Percentiles rank a stretch among this genome's conserved stretches.
phyloP scores from a whole-genome alignment of 2,888 invertebrate genomes.

The Lithophane semibrunnea region DNA sequence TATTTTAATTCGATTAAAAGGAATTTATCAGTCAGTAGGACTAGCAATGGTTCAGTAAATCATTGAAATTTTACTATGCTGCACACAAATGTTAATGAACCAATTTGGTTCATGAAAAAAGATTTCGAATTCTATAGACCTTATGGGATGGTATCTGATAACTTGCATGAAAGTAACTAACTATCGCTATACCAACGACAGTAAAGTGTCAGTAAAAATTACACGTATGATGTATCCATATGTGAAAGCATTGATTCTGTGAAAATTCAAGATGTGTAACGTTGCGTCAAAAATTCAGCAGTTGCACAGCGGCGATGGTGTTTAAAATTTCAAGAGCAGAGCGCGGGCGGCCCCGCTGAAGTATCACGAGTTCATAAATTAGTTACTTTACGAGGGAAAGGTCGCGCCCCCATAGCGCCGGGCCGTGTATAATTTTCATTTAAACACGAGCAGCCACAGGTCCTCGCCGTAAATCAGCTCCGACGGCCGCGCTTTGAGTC shows the following conservation, averaged over 20 bases:
- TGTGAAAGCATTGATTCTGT: conserved; percentile 71
- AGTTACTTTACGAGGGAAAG: conserved; percentile 87
- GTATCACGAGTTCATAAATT: conserved; percentile 88
- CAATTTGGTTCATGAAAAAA: background rate
- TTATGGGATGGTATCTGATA: background rate
- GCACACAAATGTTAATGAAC: too few relatives aligned
- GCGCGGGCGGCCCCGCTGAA: conserved; percentile 81
- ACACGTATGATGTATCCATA: conserved; percentile 47
- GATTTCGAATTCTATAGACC: background rate
- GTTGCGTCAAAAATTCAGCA: conserved; percentile 81
- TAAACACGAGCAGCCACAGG: conserved; percentile 87
- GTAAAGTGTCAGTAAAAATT: conserved; percentile 3
- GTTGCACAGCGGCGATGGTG: conserved; percentile 77
- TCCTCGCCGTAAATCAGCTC: conserved; percentile 86
- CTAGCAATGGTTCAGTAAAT: background rate
- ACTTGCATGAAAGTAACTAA: background rate
- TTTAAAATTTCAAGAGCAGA: conserved; percentile 87
- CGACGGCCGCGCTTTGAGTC: conserved; percentile 80
- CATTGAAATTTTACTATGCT: too few relatives aligned
- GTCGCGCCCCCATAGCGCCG: conserved; percentile 81
- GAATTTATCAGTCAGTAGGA: background rate
- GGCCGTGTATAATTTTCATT: conserved; percentile 88
- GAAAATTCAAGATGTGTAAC: conserved; percentile 79
- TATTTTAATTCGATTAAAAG: conserved; percentile 2
- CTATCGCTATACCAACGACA: background rate